Conservation (phyloP, 2,113 vertebrate species). For the Malurus melanocephalus region DNA sequence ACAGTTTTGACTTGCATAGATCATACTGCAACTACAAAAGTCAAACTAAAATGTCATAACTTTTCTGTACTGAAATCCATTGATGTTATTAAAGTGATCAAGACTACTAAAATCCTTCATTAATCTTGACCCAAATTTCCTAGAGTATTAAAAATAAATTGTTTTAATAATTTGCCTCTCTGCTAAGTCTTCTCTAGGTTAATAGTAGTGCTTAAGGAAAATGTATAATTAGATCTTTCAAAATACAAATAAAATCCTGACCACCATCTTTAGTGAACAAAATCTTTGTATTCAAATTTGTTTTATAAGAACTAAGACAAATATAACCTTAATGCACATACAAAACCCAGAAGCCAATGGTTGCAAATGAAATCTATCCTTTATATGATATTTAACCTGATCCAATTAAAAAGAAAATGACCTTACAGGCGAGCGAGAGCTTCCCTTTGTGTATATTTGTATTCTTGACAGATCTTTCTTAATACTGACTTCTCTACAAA, state of each 20-base stretch:
- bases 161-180: not conserved
- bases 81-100: conserved; percentile 6
- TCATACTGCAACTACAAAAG: conserved; percentile 6
- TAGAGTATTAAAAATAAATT: no score
- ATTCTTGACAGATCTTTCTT: conserved; percentile 12
- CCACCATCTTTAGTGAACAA: not conserved
- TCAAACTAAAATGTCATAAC: conserved; percentile 6
- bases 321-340: not conserved
- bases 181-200: not conserved
- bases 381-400: not conserved
- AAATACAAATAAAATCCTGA: not conserved
- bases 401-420: conserved; percentile 3
- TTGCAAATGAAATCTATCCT: conserved; percentile 10
- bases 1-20: not conserved
- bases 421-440: not conserved
- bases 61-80: not conserved
- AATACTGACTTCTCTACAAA: not conserved
- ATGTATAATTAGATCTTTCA: not conserved
- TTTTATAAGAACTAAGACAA: not conserved
- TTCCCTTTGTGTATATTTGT: conserved; percentile 27
- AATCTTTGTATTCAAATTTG: not conserved
- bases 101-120: conserved; percentile 5
- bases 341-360: not conserved
- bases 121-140: not conserved
- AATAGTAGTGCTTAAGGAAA: not conserved